These are phyloP conservation scores for Lipotes vexillifer DNA, from an alignment of 2,113 vertebrate genomes.

Conservation along the genomic window DNA sequence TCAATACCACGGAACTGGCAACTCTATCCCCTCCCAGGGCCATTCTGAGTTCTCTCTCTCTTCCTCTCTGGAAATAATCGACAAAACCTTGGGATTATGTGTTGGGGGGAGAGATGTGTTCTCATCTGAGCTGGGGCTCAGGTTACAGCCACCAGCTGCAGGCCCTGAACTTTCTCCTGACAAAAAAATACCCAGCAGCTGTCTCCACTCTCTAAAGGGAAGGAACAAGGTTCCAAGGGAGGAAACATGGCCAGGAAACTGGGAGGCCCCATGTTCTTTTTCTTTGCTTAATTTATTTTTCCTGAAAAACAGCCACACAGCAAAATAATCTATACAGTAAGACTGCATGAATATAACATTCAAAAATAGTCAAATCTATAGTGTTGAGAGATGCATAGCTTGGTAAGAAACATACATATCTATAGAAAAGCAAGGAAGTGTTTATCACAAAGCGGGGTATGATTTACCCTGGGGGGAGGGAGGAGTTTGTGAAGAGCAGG, in stretches of 20 bases:
- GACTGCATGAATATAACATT: background rate
- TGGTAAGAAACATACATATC: background rate
- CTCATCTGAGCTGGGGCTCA: background rate
- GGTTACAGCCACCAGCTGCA: background rate
- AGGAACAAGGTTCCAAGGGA: background rate
- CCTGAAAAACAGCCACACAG: background rate
- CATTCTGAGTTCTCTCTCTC: background rate
- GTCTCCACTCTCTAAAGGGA: background rate
- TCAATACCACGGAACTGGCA: background rate
- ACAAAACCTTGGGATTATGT: background rate
- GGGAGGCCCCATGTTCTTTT: background rate
- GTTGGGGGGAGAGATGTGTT: background rate
- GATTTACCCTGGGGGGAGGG: background rate
- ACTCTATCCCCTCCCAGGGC: rapidly evolving
- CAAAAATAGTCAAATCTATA: background rate
- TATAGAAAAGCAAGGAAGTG: background rate
- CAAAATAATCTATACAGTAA: background rate
- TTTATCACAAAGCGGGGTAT: background rate
- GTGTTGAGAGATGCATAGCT: background rate
- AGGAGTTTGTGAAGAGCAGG: background rate
- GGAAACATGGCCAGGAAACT: background rate
- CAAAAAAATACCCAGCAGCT: background rate
- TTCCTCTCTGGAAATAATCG: background rate
- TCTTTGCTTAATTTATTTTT: background rate
- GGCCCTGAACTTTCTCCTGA: background rate